Evolutionary conservation across 2,888 invertebrate species (phyloP).

Genomic region (Epinotia brunnichana): DNA sequence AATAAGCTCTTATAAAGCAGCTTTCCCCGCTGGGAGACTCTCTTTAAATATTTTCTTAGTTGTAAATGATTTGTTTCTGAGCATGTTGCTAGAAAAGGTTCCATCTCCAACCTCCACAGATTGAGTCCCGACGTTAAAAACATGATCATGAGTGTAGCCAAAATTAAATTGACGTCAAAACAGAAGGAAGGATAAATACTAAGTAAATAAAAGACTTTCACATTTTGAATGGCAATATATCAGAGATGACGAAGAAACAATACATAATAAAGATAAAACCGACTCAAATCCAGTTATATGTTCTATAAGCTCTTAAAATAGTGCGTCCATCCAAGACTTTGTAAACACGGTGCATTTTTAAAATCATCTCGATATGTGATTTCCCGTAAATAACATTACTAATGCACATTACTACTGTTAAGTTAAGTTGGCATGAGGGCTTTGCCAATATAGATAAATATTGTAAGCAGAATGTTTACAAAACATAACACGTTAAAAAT

Average conservation of each 20-base stretch:
- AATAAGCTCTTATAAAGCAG: background rate
- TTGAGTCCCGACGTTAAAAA: conserved; percentile 1
- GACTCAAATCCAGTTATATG: too few species aligned
- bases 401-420: too few species aligned
- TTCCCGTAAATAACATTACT: too few species aligned
- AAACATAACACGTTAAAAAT: too few species aligned
- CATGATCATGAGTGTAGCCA: background rate
- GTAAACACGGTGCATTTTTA: too few species aligned
- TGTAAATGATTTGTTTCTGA: conserved; percentile 3
- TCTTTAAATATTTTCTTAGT: background rate
- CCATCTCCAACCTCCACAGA: conserved; percentile 5
- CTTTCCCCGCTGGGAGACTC: background rate
- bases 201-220: background rate
- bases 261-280: too few species aligned
- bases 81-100: background rate
- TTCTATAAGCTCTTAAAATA: too few species aligned
- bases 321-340: too few species aligned
- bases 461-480: background rate
- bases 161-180: conserved; percentile 12
- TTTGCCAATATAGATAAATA: background rate
- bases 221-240: too few species aligned
- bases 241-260: too few species aligned
- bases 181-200: background rate
- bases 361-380: too few species aligned
- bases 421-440: background rate